Conservation (phyloP, 2,888 invertebrate species). For the Torymus aiolomorphi region DNA sequence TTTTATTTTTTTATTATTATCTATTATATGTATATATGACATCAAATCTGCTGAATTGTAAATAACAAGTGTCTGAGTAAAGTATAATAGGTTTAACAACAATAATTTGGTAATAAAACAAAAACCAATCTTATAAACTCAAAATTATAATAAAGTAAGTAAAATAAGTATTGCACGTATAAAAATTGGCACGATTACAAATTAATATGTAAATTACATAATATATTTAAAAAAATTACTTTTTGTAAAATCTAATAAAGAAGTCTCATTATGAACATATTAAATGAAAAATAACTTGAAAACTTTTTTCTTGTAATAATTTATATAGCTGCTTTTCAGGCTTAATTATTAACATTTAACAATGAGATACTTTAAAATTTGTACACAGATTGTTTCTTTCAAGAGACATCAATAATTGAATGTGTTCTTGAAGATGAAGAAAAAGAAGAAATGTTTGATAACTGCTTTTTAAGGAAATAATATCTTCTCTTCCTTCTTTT, state of each 20-base stretch:
- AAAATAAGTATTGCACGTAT: conserved; percentile 53
- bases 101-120: conserved; percentile 43
- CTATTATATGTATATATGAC: conserved; percentile 41
- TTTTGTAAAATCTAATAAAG: conserved; percentile 1
- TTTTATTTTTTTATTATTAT: conserved; percentile 45
- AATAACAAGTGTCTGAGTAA: conserved; percentile 50
- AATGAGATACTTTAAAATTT: conserved; percentile 55
- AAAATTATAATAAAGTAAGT: conserved; percentile 37
- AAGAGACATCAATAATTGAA: conserved; percentile 44
- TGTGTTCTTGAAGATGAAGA: conserved; percentile 45
- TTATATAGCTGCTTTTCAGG: conserved; percentile 41
- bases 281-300: conserved; percentile 19
- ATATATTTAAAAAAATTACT: conserved; percentile 20
- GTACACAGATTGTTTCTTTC: conserved; percentile 52
- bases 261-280: conserved; percentile 8
- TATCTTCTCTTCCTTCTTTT: conserved; percentile 45
- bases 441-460: conserved; percentile 31
- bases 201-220: conserved; percentile 21
- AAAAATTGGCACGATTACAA: conserved; percentile 52
- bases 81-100: conserved; percentile 52
- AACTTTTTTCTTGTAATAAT: conserved; percentile 24
- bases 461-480: conserved; percentile 24
- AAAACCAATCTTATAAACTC: conserved; percentile 35
- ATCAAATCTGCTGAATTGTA: conserved; percentile 49
- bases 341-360: conserved; percentile 53